phyloP scores from a whole-genome alignment of 1,140 invertebrate genomes.

The Octopus sinensis region DNA sequence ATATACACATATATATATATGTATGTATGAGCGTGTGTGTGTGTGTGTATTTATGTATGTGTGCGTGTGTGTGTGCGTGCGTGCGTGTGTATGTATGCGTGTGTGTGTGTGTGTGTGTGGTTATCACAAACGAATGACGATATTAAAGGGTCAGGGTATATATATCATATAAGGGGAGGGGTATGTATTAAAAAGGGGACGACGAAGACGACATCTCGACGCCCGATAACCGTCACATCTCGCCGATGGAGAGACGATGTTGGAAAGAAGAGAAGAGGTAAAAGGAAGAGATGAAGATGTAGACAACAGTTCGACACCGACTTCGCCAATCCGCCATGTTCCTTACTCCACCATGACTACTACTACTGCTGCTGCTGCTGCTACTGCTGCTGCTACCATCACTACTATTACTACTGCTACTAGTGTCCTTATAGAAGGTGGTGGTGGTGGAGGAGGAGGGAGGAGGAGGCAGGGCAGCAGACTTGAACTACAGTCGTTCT shows the following conservation, averaged over 20 bases:
- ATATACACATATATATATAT: background rate
- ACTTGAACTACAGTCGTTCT: too few relatives aligned
- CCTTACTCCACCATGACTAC: slow-evolving; percentile 1
- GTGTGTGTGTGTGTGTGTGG: background rate
- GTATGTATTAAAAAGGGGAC: background rate
- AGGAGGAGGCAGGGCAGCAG: too few relatives aligned
- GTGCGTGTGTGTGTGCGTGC: background rate
- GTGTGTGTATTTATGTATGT: too few relatives aligned
- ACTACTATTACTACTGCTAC: too few relatives aligned
- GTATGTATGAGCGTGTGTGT: background rate
- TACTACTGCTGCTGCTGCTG: background rate
- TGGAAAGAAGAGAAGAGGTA: background rate
- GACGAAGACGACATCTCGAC: background rate
- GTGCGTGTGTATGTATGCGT: background rate
- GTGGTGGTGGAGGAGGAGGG: too few relatives aligned
- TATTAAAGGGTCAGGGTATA: too few relatives aligned
- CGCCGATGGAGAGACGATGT: background rate
- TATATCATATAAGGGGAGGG: too few relatives aligned
- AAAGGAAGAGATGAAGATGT: background rate
- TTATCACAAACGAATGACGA: too few relatives aligned
- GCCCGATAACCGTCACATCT: background rate
- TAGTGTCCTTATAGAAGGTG: too few relatives aligned
- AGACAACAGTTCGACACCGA: slow-evolving; percentile 10
- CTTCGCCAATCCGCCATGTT: slow-evolving; percentile 3
- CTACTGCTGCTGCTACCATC: background rate